These are phyloP conservation scores for Thamnophis elegans DNA, from an alignment of 2,797 vertebrate genomes.

Conservation along the genomic window DNA sequence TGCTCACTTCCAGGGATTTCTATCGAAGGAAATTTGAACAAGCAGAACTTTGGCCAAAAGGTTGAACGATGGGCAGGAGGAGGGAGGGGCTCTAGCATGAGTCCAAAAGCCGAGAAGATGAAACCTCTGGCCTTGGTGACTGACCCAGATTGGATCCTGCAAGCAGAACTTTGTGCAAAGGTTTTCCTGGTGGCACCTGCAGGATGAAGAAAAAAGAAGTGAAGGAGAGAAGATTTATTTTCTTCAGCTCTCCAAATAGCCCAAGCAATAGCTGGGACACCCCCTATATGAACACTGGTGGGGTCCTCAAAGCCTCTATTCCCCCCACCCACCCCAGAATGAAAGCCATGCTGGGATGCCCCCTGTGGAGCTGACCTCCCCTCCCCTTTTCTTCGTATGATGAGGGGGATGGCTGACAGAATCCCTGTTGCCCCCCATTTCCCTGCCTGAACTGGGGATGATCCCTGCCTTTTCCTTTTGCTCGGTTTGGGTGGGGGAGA, in stretches of 20 bases:
- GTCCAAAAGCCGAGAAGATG: neutral
- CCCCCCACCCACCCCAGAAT: neutral
- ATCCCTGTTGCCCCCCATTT: too few relatives aligned
- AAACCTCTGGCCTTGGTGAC: neutral
- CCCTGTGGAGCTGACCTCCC: neutral
- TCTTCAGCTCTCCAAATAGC: neutral
- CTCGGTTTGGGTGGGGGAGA: rapidly evolving
- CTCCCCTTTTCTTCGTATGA: neutral
- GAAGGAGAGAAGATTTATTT: neutral
- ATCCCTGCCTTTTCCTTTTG: neutral
- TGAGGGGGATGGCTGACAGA: too few relatives aligned
- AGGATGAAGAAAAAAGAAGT: neutral
- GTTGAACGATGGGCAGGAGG: neutral
- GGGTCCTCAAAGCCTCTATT: neutral
- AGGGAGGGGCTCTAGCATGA: neutral
- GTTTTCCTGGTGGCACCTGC: neutral
- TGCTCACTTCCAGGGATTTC: neutral
- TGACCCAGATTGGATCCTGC: neutral
- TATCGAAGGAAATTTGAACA: neutral
- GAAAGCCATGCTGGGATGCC: neutral
- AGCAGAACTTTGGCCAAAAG: neutral
- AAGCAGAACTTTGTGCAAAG: neutral
- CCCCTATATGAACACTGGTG: too few relatives aligned
- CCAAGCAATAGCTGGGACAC: too few relatives aligned
- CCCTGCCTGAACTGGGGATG: too few relatives aligned